A percentile compares a stretch with the other conserved stretches of the same genome.
These are phyloP conservation scores for Geopemphigus sp. DNA, from an alignment of 1,140 invertebrate species.

Conservation along the genomic window DNA sequence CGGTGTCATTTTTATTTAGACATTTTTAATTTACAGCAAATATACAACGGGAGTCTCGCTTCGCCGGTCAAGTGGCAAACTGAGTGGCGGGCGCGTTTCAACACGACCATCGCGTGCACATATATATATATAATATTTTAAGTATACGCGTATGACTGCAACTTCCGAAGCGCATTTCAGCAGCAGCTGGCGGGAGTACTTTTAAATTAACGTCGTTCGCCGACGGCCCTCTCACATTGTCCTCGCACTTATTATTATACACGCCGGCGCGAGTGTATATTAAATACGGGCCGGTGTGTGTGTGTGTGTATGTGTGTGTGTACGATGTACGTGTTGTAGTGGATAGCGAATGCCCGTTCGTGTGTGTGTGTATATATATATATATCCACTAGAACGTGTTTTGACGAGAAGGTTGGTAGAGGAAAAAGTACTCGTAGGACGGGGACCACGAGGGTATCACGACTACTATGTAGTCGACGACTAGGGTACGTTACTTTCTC, in stretches of 20 bases:
- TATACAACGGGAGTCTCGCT: background rate
- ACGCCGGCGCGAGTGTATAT: too few species aligned
- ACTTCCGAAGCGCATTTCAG: background rate
- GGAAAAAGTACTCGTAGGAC: background rate
- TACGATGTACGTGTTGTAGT: conserved; percentile 11
- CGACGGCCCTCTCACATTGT: background rate
- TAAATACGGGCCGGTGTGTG: background rate
- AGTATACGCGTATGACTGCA: background rate
- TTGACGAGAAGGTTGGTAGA: background rate
- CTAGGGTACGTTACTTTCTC: too few species aligned
- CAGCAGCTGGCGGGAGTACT: background rate
- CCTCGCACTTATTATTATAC: background rate
- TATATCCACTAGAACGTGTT: conserved; percentile 34
- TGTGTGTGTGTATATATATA: background rate
- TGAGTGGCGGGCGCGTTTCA: background rate
- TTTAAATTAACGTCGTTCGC: conserved; percentile 34
- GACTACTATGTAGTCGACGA: background rate
- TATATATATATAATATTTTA: background rate
- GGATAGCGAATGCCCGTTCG: background rate
- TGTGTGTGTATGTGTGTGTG: background rate
- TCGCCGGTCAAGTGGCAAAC: conserved; percentile 6
- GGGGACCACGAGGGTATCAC: background rate
- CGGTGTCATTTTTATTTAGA: background rate
- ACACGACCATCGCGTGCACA: background rate
- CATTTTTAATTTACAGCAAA: background rate